Conservation (phyloP, 2,888 invertebrate genomes). For the Hirtodrosophila cameraria region DNA sequence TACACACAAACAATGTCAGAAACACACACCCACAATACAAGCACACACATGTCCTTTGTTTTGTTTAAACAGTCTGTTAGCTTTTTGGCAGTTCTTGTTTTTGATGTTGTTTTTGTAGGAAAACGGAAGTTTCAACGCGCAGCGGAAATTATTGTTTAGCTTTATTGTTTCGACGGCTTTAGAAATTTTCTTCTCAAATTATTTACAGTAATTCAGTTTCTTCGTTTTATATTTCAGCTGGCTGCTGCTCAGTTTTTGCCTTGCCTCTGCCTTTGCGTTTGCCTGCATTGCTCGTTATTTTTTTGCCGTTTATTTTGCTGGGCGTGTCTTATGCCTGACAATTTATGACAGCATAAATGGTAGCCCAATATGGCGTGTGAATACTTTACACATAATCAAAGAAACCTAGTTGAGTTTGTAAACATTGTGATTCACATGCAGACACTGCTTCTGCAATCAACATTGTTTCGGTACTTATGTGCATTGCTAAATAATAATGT, state of each 20-base stretch:
- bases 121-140: constrained; percentile 74
- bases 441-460: no score
- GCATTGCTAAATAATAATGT: no score
- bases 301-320: constrained; percentile 50
- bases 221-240: constrained; percentile 34
- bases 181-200: constrained; percentile 74
- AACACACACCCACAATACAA: constrained; percentile 28
- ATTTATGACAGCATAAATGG: constrained; percentile 59
- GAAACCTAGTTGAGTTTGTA: constrained; percentile 13
- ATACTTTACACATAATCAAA: not conserved
- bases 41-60: constrained; percentile 47
- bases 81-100: constrained; percentile 13
- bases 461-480: no score
- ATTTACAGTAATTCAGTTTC: constrained; percentile 61
- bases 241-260: constrained; percentile 8
- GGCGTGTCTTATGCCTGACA: constrained; percentile 60
- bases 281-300: constrained; percentile 28
- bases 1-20: constrained; percentile 32
- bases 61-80: constrained; percentile 60
- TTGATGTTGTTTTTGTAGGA: constrained; percentile 53
- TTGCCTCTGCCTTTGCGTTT: constrained; percentile 3
- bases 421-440: constrained; percentile 46
- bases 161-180: constrained; percentile 74
- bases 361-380: constrained; percentile 36
- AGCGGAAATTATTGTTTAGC: constrained; percentile 77